Conservation (phyloP, 2,797 vertebrate genomes). For the Cottoperca gobio region DNA sequence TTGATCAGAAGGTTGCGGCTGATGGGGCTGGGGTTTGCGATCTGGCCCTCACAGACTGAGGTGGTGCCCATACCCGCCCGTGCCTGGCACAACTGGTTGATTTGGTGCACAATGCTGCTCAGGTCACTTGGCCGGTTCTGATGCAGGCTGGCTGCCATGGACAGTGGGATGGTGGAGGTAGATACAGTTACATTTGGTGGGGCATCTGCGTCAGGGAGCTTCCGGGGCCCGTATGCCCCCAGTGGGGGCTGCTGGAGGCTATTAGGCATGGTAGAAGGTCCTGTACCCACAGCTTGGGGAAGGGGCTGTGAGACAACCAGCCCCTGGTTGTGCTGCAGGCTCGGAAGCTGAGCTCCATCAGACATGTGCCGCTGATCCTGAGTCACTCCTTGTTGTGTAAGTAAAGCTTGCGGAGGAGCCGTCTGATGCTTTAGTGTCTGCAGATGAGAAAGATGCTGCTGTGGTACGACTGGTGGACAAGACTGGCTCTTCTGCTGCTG, state of each 20-base stretch:
- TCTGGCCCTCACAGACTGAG: slow-evolving; percentile 87
- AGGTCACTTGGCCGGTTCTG: slow-evolving; percentile 90
- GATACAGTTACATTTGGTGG: slow-evolving; percentile 93
- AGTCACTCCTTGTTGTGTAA: slow-evolving; percentile 83
- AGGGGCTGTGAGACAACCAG: slow-evolving; percentile 75
- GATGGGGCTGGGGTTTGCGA: slow-evolving; percentile 94
- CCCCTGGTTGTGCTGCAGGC: slow-evolving; percentile 85
- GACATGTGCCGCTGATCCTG: slow-evolving; percentile 89
- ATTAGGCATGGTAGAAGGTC: slow-evolving; percentile 59
- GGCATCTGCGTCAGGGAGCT: slow-evolving; percentile 83
- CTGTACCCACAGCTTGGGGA: slow-evolving; percentile 65
- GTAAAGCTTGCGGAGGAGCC: slow-evolving; percentile 75
- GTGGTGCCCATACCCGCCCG: slow-evolving; percentile 88
- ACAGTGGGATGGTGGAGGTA: slow-evolving; percentile 92
- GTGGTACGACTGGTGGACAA: slow-evolving; percentile 61
- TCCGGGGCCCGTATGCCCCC: slow-evolving; percentile 78
- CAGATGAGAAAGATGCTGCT: slow-evolving; percentile 75
- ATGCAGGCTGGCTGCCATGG: slow-evolving; percentile 88
- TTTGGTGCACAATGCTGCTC: slow-evolving; percentile 97
- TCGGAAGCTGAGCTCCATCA: slow-evolving; percentile 83
- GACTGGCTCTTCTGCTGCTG: slow-evolving; percentile 71
- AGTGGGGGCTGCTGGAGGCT: slow-evolving; percentile 70
- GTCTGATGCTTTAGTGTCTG: slow-evolving; percentile 81
- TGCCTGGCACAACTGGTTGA: slow-evolving; percentile 97
- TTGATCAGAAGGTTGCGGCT: slow-evolving; percentile 98